These are phyloP conservation scores for Amorpha juglandis DNA, from an alignment of 2,888 invertebrate genomes.

Conservation along the genomic window DNA sequence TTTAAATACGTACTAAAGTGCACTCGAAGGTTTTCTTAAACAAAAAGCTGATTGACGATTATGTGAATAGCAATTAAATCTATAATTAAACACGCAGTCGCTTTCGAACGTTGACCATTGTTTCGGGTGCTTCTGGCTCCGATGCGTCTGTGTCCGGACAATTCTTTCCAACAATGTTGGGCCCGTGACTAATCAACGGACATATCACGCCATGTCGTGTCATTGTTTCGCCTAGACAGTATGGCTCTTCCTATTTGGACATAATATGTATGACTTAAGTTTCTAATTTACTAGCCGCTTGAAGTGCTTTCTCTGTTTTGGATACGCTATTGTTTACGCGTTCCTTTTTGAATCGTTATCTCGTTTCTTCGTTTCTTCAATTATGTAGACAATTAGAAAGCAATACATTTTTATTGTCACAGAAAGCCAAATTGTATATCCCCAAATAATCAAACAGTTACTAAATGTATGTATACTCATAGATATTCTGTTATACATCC, in stretches of 20 bases:
- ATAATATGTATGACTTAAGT: slow-evolving; percentile 23
- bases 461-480: neutral
- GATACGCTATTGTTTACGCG: neutral
- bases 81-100: slow-evolving; percentile 29
- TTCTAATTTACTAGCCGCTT: slow-evolving; percentile 2
- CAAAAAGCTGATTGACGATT: slow-evolving; percentile 17
- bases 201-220: slow-evolving; percentile 33
- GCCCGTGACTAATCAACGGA: slow-evolving; percentile 27
- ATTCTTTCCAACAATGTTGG: slow-evolving; percentile 35
- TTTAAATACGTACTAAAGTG: neutral
- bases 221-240: slow-evolving; percentile 43
- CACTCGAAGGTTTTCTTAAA: neutral
- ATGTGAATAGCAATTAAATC: slow-evolving; percentile 27
- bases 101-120: slow-evolving; percentile 39
- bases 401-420: neutral
- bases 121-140: slow-evolving; percentile 41
- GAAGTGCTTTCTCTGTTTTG: slow-evolving; percentile 10
- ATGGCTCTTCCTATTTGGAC: slow-evolving; percentile 42
- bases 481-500: neutral
- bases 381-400: neutral
- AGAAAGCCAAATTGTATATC: no score
- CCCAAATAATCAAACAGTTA: neutral
- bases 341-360: neutral
- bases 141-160: slow-evolving; percentile 45
- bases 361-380: neutral